Conservation (phyloP, 2,113 vertebrate species). For the Thamnaconus septentrionalis region DNA sequence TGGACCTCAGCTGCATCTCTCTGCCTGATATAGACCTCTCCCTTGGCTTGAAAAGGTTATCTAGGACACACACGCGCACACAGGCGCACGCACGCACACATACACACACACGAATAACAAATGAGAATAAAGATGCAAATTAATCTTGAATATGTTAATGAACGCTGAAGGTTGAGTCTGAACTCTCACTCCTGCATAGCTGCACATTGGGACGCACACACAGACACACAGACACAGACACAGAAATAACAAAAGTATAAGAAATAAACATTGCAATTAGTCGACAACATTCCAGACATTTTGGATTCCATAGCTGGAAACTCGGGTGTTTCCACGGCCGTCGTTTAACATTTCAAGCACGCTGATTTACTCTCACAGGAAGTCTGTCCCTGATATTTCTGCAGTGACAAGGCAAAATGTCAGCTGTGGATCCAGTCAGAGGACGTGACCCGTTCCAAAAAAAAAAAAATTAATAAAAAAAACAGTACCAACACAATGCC, state of each 20-base stretch:
- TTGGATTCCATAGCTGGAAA: no score
- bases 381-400: no score
- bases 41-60: constrained; percentile 95
- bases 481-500: no score
- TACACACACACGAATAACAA: constrained; percentile 43
- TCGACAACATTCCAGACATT: no score
- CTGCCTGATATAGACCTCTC: constrained; percentile 91
- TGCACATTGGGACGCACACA: background rate
- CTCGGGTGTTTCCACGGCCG: no score
- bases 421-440: no score
- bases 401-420: no score
- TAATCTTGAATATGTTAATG: constrained; percentile 48
- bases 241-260: background rate
- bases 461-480: no score
- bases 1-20: constrained; percentile 95
- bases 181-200: constrained; percentile 30
- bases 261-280: background rate
- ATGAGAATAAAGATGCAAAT: constrained; percentile 61
- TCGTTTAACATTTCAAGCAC: no score
- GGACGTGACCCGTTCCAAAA: no score
- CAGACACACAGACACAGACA: background rate
- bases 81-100: constrained; percentile 10
- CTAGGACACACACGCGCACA: constrained; percentile 68
- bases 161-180: constrained; percentile 18
- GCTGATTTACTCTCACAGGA: no score